These are phyloP conservation scores for Parochlus steinenii DNA, from an alignment of 2,888 invertebrate genomes.

Conservation along the genomic window DNA sequence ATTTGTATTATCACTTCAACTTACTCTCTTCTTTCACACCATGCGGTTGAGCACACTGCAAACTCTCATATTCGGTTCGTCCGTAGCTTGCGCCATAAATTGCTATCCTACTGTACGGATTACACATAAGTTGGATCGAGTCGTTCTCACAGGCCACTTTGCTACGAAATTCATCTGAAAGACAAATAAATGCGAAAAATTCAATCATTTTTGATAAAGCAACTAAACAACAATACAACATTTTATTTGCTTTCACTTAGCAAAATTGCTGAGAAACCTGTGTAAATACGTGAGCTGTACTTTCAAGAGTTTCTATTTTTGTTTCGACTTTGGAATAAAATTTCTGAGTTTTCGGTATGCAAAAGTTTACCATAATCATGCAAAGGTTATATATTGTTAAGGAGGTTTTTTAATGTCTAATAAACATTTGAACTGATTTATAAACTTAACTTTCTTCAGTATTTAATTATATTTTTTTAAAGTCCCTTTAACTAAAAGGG, in stretches of 20 bases:
- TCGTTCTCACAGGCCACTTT: constrained; percentile 89
- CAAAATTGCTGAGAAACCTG: no score
- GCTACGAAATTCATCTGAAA: constrained; percentile 83
- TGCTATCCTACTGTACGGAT: constrained; percentile 73
- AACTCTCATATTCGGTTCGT: constrained; percentile 76
- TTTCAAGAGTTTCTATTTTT: no score
- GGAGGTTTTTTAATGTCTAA: no score
- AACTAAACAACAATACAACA: background rate
- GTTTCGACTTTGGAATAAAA: background rate
- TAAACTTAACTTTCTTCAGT: no score
- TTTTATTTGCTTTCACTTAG: background rate
- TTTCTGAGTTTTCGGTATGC: background rate
- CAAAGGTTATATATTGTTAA: no score
- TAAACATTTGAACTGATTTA: no score
- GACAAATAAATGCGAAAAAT: constrained; percentile 13
- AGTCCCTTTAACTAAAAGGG: no score
- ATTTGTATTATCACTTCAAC: constrained; percentile 23
- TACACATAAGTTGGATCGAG: constrained; percentile 72
- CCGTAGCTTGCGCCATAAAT: constrained; percentile 89
- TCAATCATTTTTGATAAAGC: background rate
- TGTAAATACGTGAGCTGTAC: no score
- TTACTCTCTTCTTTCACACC: constrained; percentile 80
- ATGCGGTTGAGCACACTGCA: constrained; percentile 74
- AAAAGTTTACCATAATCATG: no score
- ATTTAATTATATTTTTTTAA: no score